Conservation (phyloP, 2,113 vertebrate species). For the Leptobrachium ailaonicum region DNA sequence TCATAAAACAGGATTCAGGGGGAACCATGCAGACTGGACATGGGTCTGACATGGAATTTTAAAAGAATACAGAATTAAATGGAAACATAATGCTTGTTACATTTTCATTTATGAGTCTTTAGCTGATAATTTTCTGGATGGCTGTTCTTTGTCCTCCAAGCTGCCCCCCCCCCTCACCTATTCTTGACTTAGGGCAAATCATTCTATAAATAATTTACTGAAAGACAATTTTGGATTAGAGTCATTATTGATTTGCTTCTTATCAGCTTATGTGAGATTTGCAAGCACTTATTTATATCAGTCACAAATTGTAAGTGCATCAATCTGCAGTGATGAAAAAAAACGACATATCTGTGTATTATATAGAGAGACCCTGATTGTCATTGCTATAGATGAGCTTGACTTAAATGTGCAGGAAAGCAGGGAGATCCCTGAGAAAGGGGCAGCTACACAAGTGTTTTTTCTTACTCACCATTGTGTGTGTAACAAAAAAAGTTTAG, state of each 20-base stretch:
- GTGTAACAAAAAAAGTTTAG: conserved; percentile 80
- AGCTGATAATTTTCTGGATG: conserved; percentile 18
- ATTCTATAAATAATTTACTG: background rate
- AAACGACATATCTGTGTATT: background rate
- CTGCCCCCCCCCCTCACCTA: background rate
- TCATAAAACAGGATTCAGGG: conserved; percentile 7
- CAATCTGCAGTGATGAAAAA: conserved; percentile 12
- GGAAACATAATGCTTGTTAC: conserved; percentile 40
- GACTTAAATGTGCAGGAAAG: conserved; percentile 1
- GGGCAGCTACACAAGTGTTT: conserved; percentile 74
- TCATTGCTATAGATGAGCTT: background rate
- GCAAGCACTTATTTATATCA: conserved; percentile 32
- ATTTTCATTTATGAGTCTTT: conserved; percentile 18
- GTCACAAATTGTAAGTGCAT: conserved; percentile 17
- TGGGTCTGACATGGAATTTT: background rate
- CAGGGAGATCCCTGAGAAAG: conserved; percentile 67
- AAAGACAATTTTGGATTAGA: conserved; percentile 4
- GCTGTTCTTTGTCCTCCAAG: background rate
- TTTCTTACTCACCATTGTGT: conserved; percentile 77
- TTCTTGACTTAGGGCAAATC: background rate
- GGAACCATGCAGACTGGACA: conserved; percentile 8
- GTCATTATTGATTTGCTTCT: conserved; percentile 32
- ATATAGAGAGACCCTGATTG: background rate
- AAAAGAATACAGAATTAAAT: conserved; percentile 25
- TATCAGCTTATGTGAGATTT: conserved; percentile 46